These are phyloP conservation scores for Chalcosyrphus nemorum DNA, from an alignment of 2,888 invertebrate genomes.

Conservation along the genomic window DNA sequence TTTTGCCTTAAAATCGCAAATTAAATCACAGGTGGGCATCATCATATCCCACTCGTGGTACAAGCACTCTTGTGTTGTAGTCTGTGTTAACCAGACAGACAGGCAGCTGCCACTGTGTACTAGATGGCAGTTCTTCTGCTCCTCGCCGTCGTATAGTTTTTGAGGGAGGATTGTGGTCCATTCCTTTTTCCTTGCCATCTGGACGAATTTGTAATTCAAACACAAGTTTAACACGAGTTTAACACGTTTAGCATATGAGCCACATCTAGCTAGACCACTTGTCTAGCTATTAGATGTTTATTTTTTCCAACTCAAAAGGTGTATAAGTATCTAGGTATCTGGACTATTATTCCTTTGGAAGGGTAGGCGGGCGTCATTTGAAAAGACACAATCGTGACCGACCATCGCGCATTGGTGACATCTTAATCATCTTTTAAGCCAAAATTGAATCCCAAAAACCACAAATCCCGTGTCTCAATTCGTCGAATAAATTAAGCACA, in stretches of 20 bases:
- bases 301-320: too few species aligned
- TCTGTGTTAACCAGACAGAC: conserved; percentile 66
- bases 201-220: conserved; percentile 67
- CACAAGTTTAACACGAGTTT: conserved; percentile 69
- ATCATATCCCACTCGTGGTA: conserved; percentile 13
- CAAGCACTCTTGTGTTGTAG: conserved; percentile 14
- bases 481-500: conserved; percentile 29
- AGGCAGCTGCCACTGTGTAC: conserved; percentile 27
- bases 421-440: conserved; percentile 37
- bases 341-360: too few species aligned
- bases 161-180: neutral
- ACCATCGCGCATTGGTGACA: too few species aligned
- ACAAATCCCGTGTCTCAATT: conserved; percentile 16
- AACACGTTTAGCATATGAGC: conserved; percentile 69
- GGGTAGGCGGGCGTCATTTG: too few species aligned
- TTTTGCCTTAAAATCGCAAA: conserved; percentile 68
- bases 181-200: conserved; percentile 37
- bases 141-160: conserved; percentile 5
- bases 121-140: too few species aligned
- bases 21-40: conserved; percentile 69
- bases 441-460: neutral
- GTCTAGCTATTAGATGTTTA: neutral
- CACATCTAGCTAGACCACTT: conserved; percentile 22
- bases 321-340: too few species aligned
- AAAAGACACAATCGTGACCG: too few species aligned